Conservation (phyloP, 2,113 vertebrate genomes). For the Atlantisia rogersi region DNA sequence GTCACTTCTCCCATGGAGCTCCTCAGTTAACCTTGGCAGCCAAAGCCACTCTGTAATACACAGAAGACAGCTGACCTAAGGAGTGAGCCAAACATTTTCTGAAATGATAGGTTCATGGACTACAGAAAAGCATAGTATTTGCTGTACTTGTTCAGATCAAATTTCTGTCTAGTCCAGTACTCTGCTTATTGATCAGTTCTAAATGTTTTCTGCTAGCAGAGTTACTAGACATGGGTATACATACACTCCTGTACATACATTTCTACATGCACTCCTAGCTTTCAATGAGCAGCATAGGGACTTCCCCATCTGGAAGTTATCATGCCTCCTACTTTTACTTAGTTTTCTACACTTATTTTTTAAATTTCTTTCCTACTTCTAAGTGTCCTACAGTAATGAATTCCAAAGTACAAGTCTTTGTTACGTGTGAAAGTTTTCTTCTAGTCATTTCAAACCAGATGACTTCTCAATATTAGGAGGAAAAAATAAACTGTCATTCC, state of each 20-base stretch:
- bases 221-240: background rate
- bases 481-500: background rate
- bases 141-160: background rate
- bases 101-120: background rate
- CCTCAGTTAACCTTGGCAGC: background rate
- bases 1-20: background rate
- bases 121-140: background rate
- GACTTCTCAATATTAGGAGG: background rate
- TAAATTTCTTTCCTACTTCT: background rate
- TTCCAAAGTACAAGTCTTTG: background rate
- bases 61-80: background rate
- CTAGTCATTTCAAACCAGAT: background rate
- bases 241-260: background rate
- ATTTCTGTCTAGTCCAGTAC: background rate
- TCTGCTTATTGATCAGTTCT: background rate
- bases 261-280: background rate
- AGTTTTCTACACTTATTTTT: background rate
- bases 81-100: background rate
- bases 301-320: background rate
- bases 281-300: background rate
- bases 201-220: background rate
- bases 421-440: background rate
- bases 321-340: background rate
- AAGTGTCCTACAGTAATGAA: background rate
- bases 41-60: background rate